These are phyloP conservation scores for Coranthus polyacanthus DNA, from an alignment of 2,797 vertebrate genomes.

Conservation along the genomic window DNA sequence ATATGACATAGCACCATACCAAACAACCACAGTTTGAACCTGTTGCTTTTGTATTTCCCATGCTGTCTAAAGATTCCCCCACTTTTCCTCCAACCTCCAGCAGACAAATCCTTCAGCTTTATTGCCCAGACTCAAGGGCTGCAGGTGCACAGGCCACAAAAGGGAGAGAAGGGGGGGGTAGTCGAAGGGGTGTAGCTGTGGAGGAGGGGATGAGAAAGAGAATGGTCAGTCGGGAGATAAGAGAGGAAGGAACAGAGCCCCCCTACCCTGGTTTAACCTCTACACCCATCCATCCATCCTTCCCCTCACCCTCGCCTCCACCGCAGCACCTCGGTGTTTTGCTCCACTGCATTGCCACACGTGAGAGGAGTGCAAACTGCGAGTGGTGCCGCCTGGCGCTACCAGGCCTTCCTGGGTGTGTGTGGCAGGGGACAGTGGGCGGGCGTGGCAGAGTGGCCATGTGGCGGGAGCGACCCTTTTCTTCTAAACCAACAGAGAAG, in stretches of 20 bases:
- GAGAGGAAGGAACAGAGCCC: constrained; percentile 73
- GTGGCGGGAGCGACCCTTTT: constrained; percentile 69
- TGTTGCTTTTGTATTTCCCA: constrained; percentile 78
- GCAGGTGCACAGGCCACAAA: constrained; percentile 83
- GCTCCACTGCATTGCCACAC: constrained; percentile 63
- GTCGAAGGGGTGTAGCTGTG: constrained; percentile 21
- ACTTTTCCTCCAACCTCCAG: constrained; percentile 73
- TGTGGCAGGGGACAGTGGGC: constrained; percentile 57
- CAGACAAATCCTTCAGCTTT: constrained; percentile 84
- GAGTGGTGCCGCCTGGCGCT: constrained; percentile 71
- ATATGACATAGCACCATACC: constrained; percentile 64
- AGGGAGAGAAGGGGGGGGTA: constrained; percentile 39
- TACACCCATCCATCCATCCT: constrained; percentile 65
- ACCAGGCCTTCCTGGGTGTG: constrained; percentile 65
- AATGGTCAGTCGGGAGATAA: constrained; percentile 78
- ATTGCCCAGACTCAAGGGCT: constrained; percentile 82
- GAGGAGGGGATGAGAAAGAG: constrained; percentile 70
- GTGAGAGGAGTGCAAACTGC: constrained; percentile 72
- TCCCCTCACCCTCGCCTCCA: constrained; percentile 50
- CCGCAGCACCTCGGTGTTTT: constrained; percentile 55
- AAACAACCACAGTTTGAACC: constrained; percentile 69
- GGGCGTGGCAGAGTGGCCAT: constrained; percentile 72
- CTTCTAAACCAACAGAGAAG: constrained; percentile 78
- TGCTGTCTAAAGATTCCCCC: constrained; percentile 71
- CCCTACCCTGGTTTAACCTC: constrained; percentile 71